phyloP scores from a whole-genome alignment of 2,797 vertebrate species.

The Eospalax fontanierii region DNA sequence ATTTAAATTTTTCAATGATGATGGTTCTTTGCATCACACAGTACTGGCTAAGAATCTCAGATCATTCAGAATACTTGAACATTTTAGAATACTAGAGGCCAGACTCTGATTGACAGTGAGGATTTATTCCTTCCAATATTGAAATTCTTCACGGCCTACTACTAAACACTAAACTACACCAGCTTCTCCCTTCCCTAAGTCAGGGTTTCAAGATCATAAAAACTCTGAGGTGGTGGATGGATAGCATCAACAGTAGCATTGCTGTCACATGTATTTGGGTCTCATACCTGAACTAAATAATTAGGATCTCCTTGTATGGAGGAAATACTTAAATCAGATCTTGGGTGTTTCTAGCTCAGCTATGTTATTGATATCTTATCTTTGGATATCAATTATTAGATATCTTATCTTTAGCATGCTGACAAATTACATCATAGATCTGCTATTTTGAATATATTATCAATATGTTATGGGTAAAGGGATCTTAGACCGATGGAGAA shows the following conservation, averaged over 20 bases:
- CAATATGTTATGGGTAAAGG: not conserved
- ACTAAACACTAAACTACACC: not conserved
- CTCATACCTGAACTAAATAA: not conserved
- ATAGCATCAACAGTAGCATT: not conserved
- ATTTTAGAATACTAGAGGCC: not conserved
- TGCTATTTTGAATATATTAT: not conserved
- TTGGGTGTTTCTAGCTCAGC: not conserved
- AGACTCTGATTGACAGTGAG: not conserved
- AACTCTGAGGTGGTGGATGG: not conserved
- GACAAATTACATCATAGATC: not conserved
- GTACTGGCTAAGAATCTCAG: not conserved
- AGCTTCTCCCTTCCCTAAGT: not conserved
- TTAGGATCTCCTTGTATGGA: not conserved
- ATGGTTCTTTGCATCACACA: not conserved
- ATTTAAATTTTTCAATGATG: not conserved
- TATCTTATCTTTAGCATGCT: not conserved
- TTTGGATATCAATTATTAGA: too few relatives aligned
- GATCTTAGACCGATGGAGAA: not conserved
- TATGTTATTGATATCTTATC: too few relatives aligned
- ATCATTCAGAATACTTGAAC: not conserved
- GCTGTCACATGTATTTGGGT: not conserved
- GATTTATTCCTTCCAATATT: not conserved
- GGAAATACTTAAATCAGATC: not conserved
- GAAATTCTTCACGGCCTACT: constrained; percentile 3
- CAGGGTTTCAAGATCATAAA: not conserved